Evolutionary conservation across 1,140 invertebrate species (phyloP), one percentile per base, ranked within the genome.

Genomic region (Neodiprion virginianus): DNA sequence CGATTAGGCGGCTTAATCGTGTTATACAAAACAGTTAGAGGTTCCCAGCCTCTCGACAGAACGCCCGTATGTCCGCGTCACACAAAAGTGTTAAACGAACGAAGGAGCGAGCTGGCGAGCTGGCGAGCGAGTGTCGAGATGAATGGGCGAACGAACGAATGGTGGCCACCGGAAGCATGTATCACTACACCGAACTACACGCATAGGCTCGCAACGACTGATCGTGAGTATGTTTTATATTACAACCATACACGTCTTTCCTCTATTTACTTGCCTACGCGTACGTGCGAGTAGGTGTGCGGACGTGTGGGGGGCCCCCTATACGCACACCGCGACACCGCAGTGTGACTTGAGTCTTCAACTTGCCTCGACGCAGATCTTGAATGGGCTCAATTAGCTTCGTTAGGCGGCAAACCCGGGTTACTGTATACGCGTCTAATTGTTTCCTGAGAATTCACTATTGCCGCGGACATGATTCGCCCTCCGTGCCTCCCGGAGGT

Each of bases 61-160:
- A 82, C 79, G 73, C 86, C 86, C 86, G 85, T 88, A 87, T 87
- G 80, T 83, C 74, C 75, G 78, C 78, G 76, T 74, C 75, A 79
- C 81, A 87, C 84, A 86, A 86, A 87, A 86, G 86, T 86, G 84
- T 87, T 86, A 85, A 87, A 85, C 82, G 84, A 84, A 85, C 83
- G 84, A 86, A 85, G 83, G 83, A 84, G 84, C 75, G 79, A 81
- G 74, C 67, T 72, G 11, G 53, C 8, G 53, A 61, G 53, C 50
- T 14, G 10, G 10, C 11, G 53, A 61, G 53, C 53, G 11, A 61
- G 53, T 61, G 53, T 9, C 53, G 53, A 61, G 53, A 61, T 61
- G 53, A 61, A 61, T 61, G 53, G 53, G n/a, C n/a, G 53, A 17
- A 61, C n/a, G 17, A 21, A 21, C 5, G 53, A 61, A 61, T 61